Conservation (phyloP, 2,797 vertebrate species). For the Ateles fusciceps region DNA sequence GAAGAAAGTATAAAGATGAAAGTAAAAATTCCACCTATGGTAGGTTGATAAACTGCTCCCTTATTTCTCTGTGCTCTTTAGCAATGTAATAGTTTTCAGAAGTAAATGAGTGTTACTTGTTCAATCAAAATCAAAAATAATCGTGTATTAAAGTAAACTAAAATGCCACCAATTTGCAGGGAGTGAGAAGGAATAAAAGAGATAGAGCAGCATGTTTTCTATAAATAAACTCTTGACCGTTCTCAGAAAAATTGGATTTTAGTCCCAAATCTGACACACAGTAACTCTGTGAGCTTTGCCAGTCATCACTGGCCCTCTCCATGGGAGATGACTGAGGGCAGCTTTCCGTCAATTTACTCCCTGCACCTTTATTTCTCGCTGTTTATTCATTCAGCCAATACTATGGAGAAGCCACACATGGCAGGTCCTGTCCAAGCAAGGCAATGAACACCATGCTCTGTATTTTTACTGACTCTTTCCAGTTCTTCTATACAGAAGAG, state of each 20-base stretch:
- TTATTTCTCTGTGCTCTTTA: not conserved
- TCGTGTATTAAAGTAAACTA: not conserved
- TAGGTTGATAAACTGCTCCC: not conserved
- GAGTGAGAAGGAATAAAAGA: not conserved
- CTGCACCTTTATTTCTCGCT: not conserved
- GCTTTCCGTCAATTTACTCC: not conserved
- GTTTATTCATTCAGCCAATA: not conserved
- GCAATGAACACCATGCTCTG: too few relatives aligned
- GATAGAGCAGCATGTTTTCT: not conserved
- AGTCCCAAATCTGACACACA: not conserved
- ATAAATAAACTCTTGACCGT: not conserved
- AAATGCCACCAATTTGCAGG: not conserved
- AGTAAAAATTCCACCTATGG: not conserved
- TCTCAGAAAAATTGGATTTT: not conserved
- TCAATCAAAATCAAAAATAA: not conserved
- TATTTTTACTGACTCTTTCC: not conserved
- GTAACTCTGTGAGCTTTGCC: not conserved
- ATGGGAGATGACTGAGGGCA: not conserved
- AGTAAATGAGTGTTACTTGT: not conserved
- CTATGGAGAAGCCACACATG: not conserved
- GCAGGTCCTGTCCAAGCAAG: not conserved
- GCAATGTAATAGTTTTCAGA: not conserved
- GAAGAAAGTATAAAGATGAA: not conserved
- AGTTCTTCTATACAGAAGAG: not conserved
- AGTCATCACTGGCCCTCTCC: not conserved